Evolutionary conservation across 2,113 vertebrate genomes (phyloP).

Genomic region (Oenanthe melanoleuca): DNA sequence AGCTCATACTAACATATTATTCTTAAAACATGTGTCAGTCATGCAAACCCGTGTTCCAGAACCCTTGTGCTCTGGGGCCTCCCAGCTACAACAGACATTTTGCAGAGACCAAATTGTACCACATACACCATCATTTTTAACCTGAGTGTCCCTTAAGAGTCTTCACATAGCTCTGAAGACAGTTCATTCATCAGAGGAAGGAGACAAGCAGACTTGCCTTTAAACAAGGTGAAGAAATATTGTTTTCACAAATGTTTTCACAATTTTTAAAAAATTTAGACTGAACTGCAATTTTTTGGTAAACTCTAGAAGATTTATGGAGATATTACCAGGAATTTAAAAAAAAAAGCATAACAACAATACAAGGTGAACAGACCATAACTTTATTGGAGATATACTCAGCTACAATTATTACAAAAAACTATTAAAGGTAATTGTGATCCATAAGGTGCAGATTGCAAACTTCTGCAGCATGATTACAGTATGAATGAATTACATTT

Average conservation of each 20-base stretch:
- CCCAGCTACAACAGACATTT: background rate
- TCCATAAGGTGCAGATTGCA: slow-evolving; percentile 92
- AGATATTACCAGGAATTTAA: background rate
- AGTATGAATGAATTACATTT: slow-evolving; percentile 84
- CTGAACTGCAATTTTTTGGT: background rate
- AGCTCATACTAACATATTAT: background rate
- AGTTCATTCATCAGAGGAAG: slow-evolving; percentile 42
- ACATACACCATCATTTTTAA: slow-evolving; percentile 8
- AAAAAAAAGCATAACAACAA: background rate
- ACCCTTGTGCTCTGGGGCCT: background rate
- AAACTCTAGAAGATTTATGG: background rate
- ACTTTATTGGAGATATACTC: slow-evolving; percentile 97
- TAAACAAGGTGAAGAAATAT: slow-evolving; percentile 31
- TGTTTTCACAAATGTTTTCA: background rate
- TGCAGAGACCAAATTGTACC: slow-evolving; percentile 12
- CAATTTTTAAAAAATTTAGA: background rate
- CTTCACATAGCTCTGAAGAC: slow-evolving; percentile 18
- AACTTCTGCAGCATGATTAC: slow-evolving; percentile 86
- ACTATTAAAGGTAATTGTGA: slow-evolving; percentile 86
- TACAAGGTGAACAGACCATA: slow-evolving; percentile 83
- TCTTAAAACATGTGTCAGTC: background rate
- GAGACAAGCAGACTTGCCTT: slow-evolving; percentile 31
- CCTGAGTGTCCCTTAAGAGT: slow-evolving; percentile 7
- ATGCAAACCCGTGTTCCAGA: background rate
- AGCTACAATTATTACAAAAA: slow-evolving; percentile 90